These are phyloP conservation scores for Babylonia areolata DNA, from an alignment of 1,140 invertebrate genomes.

Conservation along the genomic window DNA sequence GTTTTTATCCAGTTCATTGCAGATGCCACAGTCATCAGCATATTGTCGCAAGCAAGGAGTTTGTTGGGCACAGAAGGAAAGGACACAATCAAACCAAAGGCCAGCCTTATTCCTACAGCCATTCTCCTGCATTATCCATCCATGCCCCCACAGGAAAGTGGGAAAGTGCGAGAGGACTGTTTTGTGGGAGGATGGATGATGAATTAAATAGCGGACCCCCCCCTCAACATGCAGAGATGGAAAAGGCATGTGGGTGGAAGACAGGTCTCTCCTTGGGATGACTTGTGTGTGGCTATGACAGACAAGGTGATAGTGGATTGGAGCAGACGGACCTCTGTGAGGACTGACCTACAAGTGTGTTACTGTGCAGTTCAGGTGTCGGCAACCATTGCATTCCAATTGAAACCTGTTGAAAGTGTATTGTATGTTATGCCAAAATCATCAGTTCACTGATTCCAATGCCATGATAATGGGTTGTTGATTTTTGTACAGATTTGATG, in stretches of 20 bases:
- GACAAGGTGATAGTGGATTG: background rate
- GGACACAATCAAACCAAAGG: background rate
- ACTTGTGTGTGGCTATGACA: background rate
- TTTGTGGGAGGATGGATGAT: background rate
- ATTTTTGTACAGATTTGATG: no score
- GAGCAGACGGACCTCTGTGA: conserved; percentile 2
- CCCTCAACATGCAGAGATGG: no score
- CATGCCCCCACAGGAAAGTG: background rate
- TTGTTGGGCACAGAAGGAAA: background rate
- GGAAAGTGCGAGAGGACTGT: background rate
- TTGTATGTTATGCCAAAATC: conserved; percentile 30
- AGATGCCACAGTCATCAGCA: conserved; percentile 2
- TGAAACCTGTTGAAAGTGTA: conserved; percentile 3
- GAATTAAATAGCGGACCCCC: no score
- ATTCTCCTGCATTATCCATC: background rate
- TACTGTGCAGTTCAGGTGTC: background rate
- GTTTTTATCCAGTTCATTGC: background rate
- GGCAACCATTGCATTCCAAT: conserved; percentile 15
- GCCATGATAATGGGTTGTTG: conserved; percentile 26
- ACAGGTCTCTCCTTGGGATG: background rate
- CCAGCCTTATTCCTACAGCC: background rate
- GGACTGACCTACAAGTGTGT: background rate
- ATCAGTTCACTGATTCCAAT: conserved; percentile 23
- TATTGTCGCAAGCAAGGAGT: background rate
- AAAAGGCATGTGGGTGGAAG: background rate